These are phyloP conservation scores for Calyptomena viridis DNA, from an alignment of 2,113 vertebrate species.

Conservation along the genomic window DNA sequence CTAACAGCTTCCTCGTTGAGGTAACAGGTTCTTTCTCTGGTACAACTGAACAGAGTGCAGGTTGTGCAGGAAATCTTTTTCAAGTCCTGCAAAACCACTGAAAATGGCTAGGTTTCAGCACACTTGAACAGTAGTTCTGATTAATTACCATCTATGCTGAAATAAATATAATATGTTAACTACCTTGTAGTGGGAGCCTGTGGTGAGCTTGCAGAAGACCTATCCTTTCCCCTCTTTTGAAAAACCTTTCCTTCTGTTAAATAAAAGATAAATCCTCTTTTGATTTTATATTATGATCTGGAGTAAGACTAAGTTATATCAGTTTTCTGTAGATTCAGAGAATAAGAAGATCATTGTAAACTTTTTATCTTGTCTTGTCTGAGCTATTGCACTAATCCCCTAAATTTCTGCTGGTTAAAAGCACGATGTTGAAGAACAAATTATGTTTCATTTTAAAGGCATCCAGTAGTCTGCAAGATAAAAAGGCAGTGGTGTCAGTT, in stretches of 20 bases:
- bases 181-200: neutral
- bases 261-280: neutral
- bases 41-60: neutral
- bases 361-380: neutral
- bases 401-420: neutral
- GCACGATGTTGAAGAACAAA: neutral
- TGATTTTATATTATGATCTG: neutral
- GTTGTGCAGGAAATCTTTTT: neutral
- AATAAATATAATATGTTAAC: conserved; percentile 33
- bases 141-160: conserved; percentile 5
- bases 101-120: neutral
- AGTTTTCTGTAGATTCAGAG: neutral
- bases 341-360: neutral
- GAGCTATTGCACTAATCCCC: neutral
- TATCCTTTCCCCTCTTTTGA: neutral
- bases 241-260: neutral
- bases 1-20: neutral
- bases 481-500: neutral
- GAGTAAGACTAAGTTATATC: neutral
- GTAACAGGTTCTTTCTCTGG: neutral
- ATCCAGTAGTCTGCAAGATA: neutral
- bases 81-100: neutral
- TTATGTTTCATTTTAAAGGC: neutral
- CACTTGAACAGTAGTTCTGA: neutral
- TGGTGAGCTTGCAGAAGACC: neutral